phyloP scores from a whole-genome alignment of 1,140 invertebrate genomes.

The Alviniconcha marisindica region DNA sequence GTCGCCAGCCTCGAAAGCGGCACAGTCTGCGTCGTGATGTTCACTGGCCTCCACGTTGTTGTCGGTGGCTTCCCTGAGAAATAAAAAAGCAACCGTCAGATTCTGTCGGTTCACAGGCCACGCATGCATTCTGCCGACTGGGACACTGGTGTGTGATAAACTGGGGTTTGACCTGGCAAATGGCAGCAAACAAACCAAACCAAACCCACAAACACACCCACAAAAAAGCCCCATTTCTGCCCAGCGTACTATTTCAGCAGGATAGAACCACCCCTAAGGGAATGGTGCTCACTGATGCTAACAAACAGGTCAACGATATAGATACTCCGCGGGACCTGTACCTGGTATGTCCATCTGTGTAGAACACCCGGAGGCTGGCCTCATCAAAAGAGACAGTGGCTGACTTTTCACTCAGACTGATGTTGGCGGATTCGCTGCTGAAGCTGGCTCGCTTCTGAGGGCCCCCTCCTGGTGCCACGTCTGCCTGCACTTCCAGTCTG shows the following conservation, averaged over 20 bases:
- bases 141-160: too few species aligned
- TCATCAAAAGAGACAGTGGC: conserved; percentile 81
- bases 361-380: conserved; percentile 79
- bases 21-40: neutral
- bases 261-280: too few species aligned
- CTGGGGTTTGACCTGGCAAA: too few species aligned
- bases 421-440: conserved; percentile 84
- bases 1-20: neutral
- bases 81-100: too few species aligned
- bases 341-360: conserved; percentile 31
- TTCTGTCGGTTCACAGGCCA: too few species aligned
- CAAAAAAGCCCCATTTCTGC: too few species aligned
- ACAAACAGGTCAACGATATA: too few species aligned
- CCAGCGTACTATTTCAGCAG: too few species aligned
- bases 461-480: conserved; percentile 80
- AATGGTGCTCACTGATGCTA: too few species aligned
- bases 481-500: conserved; percentile 87
- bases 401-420: conserved; percentile 83
- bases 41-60: neutral
- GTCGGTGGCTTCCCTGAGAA: conserved; percentile 5
- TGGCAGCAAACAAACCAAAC: neutral
- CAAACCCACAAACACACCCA: too few species aligned
- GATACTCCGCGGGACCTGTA: too few species aligned
- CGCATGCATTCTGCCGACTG: too few species aligned
- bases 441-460: conserved; percentile 82